phyloP scores from a whole-genome alignment of 2,113 vertebrate species.

The Rhineura floridana region DNA sequence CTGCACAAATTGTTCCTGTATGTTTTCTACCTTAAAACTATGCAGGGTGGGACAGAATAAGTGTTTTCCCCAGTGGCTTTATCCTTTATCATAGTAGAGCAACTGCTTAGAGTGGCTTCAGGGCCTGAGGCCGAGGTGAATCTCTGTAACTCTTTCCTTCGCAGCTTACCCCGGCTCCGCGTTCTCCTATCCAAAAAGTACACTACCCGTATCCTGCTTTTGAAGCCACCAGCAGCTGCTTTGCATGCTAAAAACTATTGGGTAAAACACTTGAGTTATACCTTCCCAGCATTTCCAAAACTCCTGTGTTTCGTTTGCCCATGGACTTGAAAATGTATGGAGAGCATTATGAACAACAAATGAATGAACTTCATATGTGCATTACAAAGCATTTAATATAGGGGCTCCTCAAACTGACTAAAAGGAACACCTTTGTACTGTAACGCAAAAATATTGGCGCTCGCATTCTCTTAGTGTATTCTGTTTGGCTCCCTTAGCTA shows the following conservation, averaged over 20 bases:
- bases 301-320: not conserved
- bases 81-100: not conserved
- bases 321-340: not conserved
- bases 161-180: too few relatives aligned
- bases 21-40: too few relatives aligned
- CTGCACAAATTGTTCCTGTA: not conserved
- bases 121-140: too few relatives aligned
- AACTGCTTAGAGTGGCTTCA: too few relatives aligned
- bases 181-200: too few relatives aligned
- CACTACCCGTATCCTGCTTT: too few relatives aligned
- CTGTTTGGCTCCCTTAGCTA: not conserved
- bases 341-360: not conserved
- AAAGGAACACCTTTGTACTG: not conserved
- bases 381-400: not conserved
- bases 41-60: not conserved
- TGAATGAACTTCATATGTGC: not conserved
- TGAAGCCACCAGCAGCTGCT: not conserved
- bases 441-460: not conserved
- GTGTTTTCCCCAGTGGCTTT: too few relatives aligned
- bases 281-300: too few relatives aligned
- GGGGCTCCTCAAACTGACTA: not conserved
- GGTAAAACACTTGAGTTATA: not conserved
- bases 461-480: not conserved
- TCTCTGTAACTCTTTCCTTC: too few relatives aligned
- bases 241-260: not conserved